Conservation (phyloP, 2,797 vertebrate species). For the Potorous gilbertii region DNA sequence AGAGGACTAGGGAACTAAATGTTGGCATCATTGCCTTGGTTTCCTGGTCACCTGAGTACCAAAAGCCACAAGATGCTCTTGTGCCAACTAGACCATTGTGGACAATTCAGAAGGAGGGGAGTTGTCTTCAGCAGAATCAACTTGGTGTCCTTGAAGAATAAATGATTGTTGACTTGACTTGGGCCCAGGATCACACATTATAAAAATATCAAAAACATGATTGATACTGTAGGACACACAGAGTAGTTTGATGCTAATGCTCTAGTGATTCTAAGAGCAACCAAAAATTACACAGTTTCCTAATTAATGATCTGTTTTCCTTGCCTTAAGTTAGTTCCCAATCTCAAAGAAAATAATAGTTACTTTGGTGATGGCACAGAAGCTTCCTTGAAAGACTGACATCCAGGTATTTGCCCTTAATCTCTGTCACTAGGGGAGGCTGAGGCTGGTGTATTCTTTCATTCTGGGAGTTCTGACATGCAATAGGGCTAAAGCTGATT, state of each 20-base stretch:
- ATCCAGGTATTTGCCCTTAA: background rate
- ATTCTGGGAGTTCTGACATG: background rate
- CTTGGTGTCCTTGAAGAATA: background rate
- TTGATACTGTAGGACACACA: constrained; percentile 25
- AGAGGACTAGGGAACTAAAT: too few relatives aligned
- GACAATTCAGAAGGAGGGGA: background rate
- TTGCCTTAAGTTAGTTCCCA: background rate
- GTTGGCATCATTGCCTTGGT: too few relatives aligned
- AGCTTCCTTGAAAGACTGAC: background rate
- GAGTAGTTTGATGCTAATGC: background rate
- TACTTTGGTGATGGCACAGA: background rate
- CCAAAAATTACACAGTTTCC: background rate
- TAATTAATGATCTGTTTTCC: background rate
- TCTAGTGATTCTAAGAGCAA: background rate
- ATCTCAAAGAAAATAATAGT: background rate
- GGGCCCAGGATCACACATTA: constrained; percentile 61
- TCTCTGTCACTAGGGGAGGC: background rate
- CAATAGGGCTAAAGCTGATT: background rate
- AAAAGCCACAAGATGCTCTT: too few relatives aligned
- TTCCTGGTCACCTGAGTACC: too few relatives aligned
- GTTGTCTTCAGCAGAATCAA: background rate
- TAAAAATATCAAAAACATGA: constrained; percentile 8
- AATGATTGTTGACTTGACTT: background rate
- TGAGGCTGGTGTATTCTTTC: background rate
- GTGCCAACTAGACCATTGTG: too few relatives aligned